phyloP scores from a whole-genome alignment of 2,888 invertebrate genomes.

The Drosophila rellima region DNA sequence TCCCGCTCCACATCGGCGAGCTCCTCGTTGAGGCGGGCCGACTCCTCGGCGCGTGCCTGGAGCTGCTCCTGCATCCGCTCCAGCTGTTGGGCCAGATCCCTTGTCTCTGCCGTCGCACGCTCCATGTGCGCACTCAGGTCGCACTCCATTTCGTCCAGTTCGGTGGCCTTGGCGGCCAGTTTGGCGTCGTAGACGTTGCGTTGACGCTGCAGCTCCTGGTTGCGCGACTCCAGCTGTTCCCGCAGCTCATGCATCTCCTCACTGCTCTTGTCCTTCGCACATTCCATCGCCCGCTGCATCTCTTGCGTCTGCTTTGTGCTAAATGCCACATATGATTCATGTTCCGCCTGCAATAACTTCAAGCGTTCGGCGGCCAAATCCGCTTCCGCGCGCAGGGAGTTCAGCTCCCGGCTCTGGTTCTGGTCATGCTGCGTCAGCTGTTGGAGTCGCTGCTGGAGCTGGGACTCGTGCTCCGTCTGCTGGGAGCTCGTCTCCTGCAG shows the following conservation, averaged over 20 bases:
- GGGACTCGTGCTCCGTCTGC: conserved; percentile 88
- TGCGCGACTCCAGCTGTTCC: conserved; percentile 75
- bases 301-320: conserved; percentile 86
- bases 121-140: conserved; percentile 86
- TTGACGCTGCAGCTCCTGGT: conserved; percentile 85
- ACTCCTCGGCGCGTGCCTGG: conserved; percentile 87
- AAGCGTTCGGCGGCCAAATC: conserved; percentile 86
- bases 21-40: conserved; percentile 83
- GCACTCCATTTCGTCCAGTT: conserved; percentile 86
- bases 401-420: conserved; percentile 87
- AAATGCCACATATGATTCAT: conserved; percentile 78
- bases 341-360: conserved; percentile 86
- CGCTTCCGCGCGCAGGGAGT: conserved; percentile 87
- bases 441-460: conserved; percentile 88
- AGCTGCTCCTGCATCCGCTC: conserved; percentile 88
- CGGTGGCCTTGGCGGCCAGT: conserved; percentile 84
- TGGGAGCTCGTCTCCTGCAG: conserved; percentile 88
- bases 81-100: conserved; percentile 87
- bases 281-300: conserved; percentile 69
- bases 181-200: conserved; percentile 85
- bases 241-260: conserved; percentile 71
- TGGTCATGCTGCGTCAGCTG: conserved; percentile 89
- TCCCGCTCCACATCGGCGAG: conserved; percentile 79
- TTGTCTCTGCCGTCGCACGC: conserved; percentile 77
- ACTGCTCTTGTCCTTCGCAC: conserved; percentile 85